Evolutionary conservation across 2,888 invertebrate genomes (phyloP).

Genomic region (Norana najaformis): DNA sequence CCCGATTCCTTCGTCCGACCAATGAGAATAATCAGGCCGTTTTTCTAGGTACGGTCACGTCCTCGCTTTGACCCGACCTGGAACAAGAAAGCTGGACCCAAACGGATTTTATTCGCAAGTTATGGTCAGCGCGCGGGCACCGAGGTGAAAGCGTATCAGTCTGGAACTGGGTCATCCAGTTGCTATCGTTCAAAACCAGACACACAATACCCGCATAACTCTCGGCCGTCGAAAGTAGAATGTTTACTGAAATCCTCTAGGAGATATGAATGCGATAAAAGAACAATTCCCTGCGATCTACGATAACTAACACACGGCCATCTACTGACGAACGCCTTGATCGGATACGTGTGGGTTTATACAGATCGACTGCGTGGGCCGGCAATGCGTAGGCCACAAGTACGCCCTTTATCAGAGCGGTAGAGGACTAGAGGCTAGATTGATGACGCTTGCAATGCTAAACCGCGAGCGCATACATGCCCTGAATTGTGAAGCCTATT

Average conservation of each 20-base stretch:
- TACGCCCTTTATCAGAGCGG: no score
- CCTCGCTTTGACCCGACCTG: background rate
- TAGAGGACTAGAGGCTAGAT: no score
- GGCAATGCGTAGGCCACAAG: no score
- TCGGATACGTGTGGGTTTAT: no score
- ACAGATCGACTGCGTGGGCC: no score
- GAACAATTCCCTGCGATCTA: background rate
- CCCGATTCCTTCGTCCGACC: background rate
- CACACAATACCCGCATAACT: background rate
- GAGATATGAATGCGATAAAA: background rate
- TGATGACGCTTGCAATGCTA: no score
- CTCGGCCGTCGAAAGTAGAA: background rate
- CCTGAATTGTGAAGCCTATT: no score
- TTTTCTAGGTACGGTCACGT: slow-evolving; percentile 5
- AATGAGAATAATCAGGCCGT: background rate
- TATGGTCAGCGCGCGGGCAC: background rate
- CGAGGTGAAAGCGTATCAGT: background rate
- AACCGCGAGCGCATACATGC: no score
- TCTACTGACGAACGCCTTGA: background rate
- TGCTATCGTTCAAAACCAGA: background rate
- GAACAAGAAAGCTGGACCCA: background rate
- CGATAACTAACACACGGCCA: background rate
- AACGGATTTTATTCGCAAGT: background rate
- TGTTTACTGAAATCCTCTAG: slow-evolving; percentile 13
- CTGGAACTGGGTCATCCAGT: background rate